Evolutionary conservation across 2,888 invertebrate species (phyloP).

Genomic region (Eristalis arbustorum): DNA sequence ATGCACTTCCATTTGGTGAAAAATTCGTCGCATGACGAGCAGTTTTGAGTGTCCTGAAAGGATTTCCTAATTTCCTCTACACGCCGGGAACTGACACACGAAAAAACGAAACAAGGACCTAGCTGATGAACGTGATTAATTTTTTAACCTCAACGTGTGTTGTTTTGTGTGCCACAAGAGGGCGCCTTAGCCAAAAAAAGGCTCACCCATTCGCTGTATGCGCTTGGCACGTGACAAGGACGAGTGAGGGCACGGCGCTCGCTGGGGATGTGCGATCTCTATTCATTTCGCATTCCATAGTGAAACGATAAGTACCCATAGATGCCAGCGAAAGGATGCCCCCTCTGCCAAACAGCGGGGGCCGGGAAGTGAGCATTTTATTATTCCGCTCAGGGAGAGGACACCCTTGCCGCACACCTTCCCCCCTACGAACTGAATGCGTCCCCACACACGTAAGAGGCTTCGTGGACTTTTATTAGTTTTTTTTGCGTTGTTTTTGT

Average conservation of each 20-base stretch:
- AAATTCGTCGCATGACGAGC: constrained; percentile 12
- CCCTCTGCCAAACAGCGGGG: neutral
- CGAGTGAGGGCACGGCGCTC: neutral
- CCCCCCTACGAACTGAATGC: neutral
- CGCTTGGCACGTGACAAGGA: constrained; percentile 53
- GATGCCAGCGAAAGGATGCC: constrained; percentile 33
- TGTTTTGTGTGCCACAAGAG: constrained; percentile 2
- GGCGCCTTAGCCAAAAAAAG: neutral
- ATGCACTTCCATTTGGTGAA: neutral
- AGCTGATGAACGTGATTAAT: constrained; percentile 59
- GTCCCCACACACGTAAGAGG: constrained; percentile 17
- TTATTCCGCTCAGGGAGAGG: constrained; percentile 49
- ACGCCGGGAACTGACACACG: constrained; percentile 5
- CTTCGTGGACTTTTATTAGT: constrained; percentile 49
- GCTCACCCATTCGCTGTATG: neutral
- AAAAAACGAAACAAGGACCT: constrained; percentile 10
- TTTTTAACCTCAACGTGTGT: constrained; percentile 37
- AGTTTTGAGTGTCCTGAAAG: constrained; percentile 23
- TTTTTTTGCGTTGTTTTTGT: neutral
- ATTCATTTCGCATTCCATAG: constrained; percentile 57
- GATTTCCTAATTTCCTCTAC: constrained; percentile 53
- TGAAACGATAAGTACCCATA: constrained; percentile 55
- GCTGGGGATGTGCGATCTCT: constrained; percentile 34
- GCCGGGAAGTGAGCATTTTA: constrained; percentile 28
- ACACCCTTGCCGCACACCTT: neutral